These are phyloP conservation scores for Hesperophylax magnus DNA, from an alignment of 1,140 invertebrate genomes.

Conservation along the genomic window DNA sequence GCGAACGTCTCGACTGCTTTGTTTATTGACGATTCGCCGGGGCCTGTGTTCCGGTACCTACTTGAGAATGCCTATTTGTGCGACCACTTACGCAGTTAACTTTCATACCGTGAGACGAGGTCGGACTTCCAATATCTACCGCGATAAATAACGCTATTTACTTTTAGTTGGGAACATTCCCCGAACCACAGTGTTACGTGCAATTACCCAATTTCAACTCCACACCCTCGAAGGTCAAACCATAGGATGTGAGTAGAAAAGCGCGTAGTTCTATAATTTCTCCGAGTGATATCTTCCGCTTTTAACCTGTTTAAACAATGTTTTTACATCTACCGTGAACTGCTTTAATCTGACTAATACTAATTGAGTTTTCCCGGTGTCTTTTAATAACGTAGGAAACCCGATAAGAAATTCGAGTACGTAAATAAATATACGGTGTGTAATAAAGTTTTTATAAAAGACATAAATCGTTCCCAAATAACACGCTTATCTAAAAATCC, in stretches of 20 bases:
- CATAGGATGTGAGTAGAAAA: background rate
- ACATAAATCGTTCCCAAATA: no score
- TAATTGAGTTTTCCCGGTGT: constrained; percentile 1
- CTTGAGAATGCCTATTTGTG: background rate
- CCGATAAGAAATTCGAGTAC: no score
- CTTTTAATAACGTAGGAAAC: no score
- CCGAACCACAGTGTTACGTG: background rate
- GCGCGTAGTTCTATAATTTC: background rate
- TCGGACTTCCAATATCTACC: background rate
- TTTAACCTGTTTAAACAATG: no score
- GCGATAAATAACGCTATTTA: background rate
- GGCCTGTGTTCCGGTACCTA: background rate
- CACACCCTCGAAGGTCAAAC: constrained; percentile 23
- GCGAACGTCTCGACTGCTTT: constrained; percentile 9
- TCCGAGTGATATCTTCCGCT: no score
- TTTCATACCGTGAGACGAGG: background rate
- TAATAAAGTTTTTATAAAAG: no score
- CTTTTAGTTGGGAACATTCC: background rate
- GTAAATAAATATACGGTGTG: no score
- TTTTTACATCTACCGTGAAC: background rate
- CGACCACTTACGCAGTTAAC: constrained; percentile 24
- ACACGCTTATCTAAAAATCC: no score
- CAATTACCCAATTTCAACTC: background rate
- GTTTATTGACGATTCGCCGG: constrained; percentile 25
- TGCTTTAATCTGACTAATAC: background rate